Conservation (phyloP, 2,113 vertebrate species). For the Podocnemis expansa region DNA sequence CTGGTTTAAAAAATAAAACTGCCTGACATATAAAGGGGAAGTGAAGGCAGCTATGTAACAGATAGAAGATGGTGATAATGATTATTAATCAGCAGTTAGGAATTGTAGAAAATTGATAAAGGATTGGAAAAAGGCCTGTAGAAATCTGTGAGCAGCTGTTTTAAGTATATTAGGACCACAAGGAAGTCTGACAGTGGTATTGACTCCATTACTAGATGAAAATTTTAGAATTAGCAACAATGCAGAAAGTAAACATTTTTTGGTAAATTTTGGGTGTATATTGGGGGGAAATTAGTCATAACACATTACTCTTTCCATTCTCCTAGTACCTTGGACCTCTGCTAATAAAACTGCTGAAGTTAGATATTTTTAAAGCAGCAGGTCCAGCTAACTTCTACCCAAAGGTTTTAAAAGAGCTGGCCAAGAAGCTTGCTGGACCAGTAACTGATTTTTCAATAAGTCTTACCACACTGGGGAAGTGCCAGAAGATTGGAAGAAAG, state of each 20-base stretch:
- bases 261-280: neutral
- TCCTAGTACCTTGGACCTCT: too few relatives aligned
- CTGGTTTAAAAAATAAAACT: neutral
- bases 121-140: neutral
- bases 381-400: neutral
- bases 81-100: neutral
- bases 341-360: neutral
- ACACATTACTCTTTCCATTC: too few relatives aligned
- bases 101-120: neutral
- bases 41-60: neutral
- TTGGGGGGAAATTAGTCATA: neutral
- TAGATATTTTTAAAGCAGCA: neutral
- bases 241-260: neutral
- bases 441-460: too few relatives aligned
- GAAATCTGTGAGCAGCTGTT: neutral
- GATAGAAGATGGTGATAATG: too few relatives aligned
- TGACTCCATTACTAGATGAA: neutral
- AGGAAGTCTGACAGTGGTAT: too few relatives aligned
- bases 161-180: too few relatives aligned
- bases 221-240: neutral
- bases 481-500: neutral
- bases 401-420: neutral
- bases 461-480: too few relatives aligned
- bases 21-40: too few relatives aligned
- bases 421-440: neutral